phyloP scores from a whole-genome alignment of 2,888 invertebrate genomes.

The Agapostemon virescens region DNA sequence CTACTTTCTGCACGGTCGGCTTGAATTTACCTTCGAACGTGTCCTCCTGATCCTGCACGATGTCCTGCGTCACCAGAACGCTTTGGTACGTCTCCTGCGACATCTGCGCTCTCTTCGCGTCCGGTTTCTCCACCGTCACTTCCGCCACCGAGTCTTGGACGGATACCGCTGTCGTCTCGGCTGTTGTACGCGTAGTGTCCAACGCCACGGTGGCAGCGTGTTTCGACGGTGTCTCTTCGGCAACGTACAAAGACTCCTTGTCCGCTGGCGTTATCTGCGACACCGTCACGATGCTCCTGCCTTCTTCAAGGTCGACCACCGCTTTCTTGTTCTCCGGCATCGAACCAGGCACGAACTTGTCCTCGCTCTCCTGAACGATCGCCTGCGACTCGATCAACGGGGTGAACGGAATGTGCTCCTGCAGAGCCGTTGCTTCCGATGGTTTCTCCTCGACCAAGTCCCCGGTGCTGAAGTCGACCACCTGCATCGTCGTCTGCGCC shows the following conservation, averaged over 20 bases:
- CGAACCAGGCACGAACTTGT: constrained; percentile 74
- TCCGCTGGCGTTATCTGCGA: constrained; percentile 81
- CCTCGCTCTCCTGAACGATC: constrained; percentile 82
- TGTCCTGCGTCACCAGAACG: constrained; percentile 73
- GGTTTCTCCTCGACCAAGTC: constrained; percentile 71
- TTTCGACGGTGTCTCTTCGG: constrained; percentile 67
- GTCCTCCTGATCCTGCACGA: constrained; percentile 76
- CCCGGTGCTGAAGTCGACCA: constrained; percentile 77
- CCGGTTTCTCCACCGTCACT: constrained; percentile 61
- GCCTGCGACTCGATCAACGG: constrained; percentile 82
- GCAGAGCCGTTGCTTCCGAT: constrained; percentile 72
- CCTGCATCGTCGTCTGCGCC: constrained; percentile 76
- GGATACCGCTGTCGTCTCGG: constrained; percentile 79
- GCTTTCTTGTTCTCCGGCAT: constrained; percentile 79
- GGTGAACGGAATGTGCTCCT: constrained; percentile 79
- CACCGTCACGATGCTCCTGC: constrained; percentile 80
- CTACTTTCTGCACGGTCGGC: constrained; percentile 79
- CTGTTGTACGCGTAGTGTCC: constrained; percentile 76
- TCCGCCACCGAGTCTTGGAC: constrained; percentile 73
- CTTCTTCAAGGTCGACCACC: constrained; percentile 81
- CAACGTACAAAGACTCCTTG: constrained; percentile 78
- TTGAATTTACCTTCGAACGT: constrained; percentile 77
- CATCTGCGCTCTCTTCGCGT: constrained; percentile 61
- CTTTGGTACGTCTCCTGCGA: constrained; percentile 71
- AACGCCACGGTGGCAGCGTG: constrained; percentile 67